Percentiles rank a stretch among this genome's conserved stretches.
phyloP scores from a whole-genome alignment of 2,888 invertebrate genomes.

The Stenolophus ochropezus region DNA sequence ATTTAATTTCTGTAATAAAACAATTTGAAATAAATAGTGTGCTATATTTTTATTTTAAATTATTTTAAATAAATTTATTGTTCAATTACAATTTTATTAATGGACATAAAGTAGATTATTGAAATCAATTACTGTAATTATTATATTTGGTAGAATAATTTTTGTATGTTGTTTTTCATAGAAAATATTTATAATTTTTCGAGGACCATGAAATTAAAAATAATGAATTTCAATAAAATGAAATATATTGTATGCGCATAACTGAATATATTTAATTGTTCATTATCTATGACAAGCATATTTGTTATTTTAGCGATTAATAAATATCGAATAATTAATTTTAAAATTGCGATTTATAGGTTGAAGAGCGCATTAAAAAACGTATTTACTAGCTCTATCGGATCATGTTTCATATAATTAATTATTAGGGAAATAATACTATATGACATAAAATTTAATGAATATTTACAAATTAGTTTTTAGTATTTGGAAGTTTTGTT shows the following conservation, averaged over 20 bases:
- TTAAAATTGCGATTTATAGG: constrained; percentile 1
- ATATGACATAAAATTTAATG: constrained; percentile 4
- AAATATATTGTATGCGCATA: not conserved
- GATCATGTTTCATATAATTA: not conserved
- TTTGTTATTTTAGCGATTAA: not conserved
- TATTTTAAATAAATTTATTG: not conserved
- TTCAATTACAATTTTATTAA: not conserved
- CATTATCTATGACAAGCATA: not conserved
- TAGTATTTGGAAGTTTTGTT: not conserved
- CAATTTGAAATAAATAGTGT: no score
- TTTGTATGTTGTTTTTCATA: not conserved
- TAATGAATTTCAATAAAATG: not conserved
- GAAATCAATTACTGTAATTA: not conserved
- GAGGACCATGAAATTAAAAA: not conserved
- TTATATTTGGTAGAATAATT: not conserved
- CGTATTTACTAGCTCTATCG: not conserved
- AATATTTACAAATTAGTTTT: constrained; percentile 13
- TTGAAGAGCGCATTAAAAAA: not conserved
- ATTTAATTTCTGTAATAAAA: no score
- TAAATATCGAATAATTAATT: constrained; percentile 2
- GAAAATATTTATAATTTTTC: not conserved
- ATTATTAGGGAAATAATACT: constrained; percentile 2
- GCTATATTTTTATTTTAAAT: no score
- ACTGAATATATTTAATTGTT: not conserved
- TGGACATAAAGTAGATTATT: not conserved